Conservation (phyloP, 2,888 invertebrate species). For the Oligia strigilis region DNA sequence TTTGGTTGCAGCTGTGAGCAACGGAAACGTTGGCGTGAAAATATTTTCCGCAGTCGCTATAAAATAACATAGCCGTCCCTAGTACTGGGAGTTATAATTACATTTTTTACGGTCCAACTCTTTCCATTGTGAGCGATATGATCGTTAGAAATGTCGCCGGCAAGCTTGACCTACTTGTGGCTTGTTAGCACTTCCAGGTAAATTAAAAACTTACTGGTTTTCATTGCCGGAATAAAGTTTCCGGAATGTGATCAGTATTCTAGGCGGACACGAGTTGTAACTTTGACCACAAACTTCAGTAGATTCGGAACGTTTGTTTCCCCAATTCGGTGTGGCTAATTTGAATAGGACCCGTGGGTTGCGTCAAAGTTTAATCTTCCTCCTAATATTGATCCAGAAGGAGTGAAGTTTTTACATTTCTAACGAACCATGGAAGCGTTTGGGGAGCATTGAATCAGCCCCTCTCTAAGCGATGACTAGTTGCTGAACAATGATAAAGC, state of each 20-base stretch:
- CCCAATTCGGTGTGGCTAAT: conserved; percentile 76
- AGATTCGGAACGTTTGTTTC: conserved; percentile 72
- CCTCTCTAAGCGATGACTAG: conserved; percentile 64
- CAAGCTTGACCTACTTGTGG: conserved; percentile 68
- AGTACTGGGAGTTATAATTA: conserved; percentile 63
- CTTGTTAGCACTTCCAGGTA: conserved; percentile 68
- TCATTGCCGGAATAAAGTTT: conserved; percentile 58
- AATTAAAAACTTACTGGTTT: conserved; percentile 65
- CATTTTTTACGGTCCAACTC: conserved; percentile 66
- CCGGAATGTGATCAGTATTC: conserved; percentile 73
- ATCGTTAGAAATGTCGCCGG: conserved; percentile 70
- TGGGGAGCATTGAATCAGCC: conserved; percentile 77
- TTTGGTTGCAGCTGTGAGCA: conserved; percentile 49
- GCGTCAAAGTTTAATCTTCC: conserved; percentile 81
- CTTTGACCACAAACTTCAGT: conserved; percentile 74
- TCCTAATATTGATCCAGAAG: conserved; percentile 82
- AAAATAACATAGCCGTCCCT: conserved; percentile 55
- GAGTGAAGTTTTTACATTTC: conserved; percentile 83
- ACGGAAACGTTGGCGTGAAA: conserved; percentile 60
- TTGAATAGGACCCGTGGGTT: conserved; percentile 75
- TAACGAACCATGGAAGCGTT: conserved; percentile 81
- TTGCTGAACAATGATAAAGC: conserved; percentile 63
- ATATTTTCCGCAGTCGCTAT: conserved; percentile 54
- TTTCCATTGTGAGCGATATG: conserved; percentile 66
- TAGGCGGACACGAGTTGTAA: conserved; percentile 68